Base-by-base conservation (phyloP, 2,113 vertebrate genomes). In the Elephas maximus region DNA sequence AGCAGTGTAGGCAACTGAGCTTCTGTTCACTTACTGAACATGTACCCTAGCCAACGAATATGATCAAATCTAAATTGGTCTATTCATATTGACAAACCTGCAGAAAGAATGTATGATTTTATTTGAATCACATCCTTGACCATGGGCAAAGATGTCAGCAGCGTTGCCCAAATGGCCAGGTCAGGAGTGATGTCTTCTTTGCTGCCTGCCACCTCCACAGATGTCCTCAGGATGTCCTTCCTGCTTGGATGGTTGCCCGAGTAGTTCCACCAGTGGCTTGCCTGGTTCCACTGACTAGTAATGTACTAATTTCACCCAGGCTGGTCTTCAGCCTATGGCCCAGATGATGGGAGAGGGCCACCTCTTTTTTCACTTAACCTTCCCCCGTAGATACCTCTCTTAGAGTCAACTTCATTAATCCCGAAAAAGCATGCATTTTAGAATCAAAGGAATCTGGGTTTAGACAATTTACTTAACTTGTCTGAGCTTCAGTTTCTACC, bases 381-480 rank as follows among this genome's bases (percentile, higher is more conserved):
- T 88, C 44, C 44, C 62, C 44, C 23, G 63, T 26, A 24, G 53
- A 14, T 82, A 26, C 60, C 41, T 88, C 30, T 83, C 41, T 83
- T 88, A 33, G 82, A 21, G 37, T 65, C 45, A 71, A 37, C 74
- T 87, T 45, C 30, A 65, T 83, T 71, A 63, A 71, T 69, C 15
- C 63, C 84, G 24, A 85, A 79, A 84, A 28, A 91, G 63, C n/a
- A 95, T 53, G 45, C 20, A 76, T 91, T 95, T 93, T 80, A 21
- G 63, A 95, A 88, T 48, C 37, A 74, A 8, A 28, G 30, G 53
- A 92, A 67, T 91, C 28, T 88, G 33, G 57, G 80, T 78, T 85
- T 88, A 83, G 24, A 37, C 84, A 83, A 91, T 74, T 67, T 84
- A 73, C 37, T 83, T 91, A 80, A 95, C 65, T 76, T 95, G 26